phyloP scores from a whole-genome alignment of 2,113 vertebrate species.

The Muscicapa adusta region DNA sequence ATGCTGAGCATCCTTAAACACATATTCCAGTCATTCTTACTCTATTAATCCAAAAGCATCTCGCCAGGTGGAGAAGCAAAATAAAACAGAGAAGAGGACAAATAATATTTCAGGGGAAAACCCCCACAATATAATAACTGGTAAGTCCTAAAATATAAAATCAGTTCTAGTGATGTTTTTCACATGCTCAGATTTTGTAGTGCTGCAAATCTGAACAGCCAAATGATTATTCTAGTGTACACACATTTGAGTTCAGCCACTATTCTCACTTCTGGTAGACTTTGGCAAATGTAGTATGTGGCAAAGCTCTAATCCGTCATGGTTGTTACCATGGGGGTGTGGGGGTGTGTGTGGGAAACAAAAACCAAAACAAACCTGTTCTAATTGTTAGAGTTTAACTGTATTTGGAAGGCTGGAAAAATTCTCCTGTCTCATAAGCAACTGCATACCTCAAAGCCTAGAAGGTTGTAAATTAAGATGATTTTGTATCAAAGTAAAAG shows the following conservation, averaged over 20 bases:
- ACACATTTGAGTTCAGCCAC: fast-evolving
- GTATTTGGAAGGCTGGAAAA: neutral
- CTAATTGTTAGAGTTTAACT: neutral
- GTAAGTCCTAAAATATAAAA: neutral
- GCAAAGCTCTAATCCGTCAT: neutral
- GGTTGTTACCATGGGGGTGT: neutral
- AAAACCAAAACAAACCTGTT: neutral
- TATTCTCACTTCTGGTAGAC: neutral
- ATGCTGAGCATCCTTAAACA: neutral
- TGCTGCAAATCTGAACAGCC: neutral
- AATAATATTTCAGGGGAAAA: neutral
- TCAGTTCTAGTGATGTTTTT: neutral
- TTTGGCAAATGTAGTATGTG: neutral
- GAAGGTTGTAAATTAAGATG: neutral
- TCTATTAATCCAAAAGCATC: neutral
- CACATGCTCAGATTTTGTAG: neutral
- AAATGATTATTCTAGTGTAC: neutral
- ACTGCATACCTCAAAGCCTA: neutral
- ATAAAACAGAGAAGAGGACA: neutral
- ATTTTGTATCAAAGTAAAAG: neutral
- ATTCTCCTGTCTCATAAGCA: neutral
- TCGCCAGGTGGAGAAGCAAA: neutral
- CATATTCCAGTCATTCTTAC: neutral
- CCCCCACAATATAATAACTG: neutral
- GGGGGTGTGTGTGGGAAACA: neutral